A percentile compares a stretch with the other conserved stretches of the same genome.
These are phyloP conservation scores for Yoshiicerus persimilis DNA, from an alignment of 1,140 invertebrate species.

Conservation along the genomic window DNA sequence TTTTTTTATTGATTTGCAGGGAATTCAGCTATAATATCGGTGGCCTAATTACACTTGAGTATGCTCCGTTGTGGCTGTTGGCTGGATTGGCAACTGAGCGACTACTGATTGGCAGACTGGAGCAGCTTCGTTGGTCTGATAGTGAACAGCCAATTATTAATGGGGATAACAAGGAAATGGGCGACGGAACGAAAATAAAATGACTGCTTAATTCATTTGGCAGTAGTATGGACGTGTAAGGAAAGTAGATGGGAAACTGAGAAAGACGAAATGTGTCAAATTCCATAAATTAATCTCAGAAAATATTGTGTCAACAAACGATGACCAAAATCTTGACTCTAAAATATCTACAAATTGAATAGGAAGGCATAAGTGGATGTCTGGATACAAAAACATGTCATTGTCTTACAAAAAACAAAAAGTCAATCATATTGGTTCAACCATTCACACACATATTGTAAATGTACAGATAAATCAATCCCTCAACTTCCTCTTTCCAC, in stretches of 20 bases:
- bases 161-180: background rate
- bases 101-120: constrained; percentile 54
- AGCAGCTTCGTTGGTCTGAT: constrained; percentile 52
- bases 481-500: constrained; percentile 14
- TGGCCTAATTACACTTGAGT: constrained; percentile 60
- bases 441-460: background rate
- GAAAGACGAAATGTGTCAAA: background rate
- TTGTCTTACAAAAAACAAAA: background rate
- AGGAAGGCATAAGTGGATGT: background rate
- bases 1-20: background rate
- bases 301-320: background rate
- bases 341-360: background rate
- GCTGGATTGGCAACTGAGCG: constrained; percentile 54
- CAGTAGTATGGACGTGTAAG: background rate
- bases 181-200: constrained; percentile 27
- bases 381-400: background rate
- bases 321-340: too few relatives aligned
- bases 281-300: background rate
- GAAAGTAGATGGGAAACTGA: background rate
- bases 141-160: background rate
- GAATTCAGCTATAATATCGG: constrained; percentile 58
- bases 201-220: background rate
- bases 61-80: constrained; percentile 59
- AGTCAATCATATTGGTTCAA: background rate
- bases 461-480: background rate